These are phyloP conservation scores for Falco novaeseelandiae DNA, from an alignment of 2,797 vertebrate species.

Conservation along the genomic window DNA sequence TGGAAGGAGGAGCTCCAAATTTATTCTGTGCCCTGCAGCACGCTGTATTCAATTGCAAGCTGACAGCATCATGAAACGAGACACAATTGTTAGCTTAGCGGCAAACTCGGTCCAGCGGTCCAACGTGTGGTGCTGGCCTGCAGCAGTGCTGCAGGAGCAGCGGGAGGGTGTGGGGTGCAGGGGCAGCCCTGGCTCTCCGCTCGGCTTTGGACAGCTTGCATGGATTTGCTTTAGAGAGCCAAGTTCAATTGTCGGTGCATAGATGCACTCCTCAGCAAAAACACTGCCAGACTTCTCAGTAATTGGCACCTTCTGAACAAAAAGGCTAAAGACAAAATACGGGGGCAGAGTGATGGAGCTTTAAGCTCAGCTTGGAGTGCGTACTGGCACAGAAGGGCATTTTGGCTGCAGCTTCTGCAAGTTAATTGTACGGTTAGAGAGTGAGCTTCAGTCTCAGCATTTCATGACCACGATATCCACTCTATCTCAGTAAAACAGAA, in stretches of 20 bases:
- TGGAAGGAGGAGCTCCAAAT: neutral
- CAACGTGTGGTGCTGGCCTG: rapidly evolving
- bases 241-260: neutral
- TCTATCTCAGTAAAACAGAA: neutral
- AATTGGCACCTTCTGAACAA: constrained; percentile 26
- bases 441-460: neutral
- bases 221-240: neutral
- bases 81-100: neutral
- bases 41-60: neutral
- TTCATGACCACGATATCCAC: neutral
- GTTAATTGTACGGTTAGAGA: neutral
- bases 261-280: constrained; percentile 20
- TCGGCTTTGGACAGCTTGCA: rapidly evolving
- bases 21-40: neutral
- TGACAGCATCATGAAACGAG: rapidly evolving
- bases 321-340: neutral
- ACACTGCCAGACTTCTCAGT: neutral
- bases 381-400: neutral
- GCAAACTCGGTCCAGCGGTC: rapidly evolving
- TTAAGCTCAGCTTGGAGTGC: neutral
- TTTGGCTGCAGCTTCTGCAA: neutral
- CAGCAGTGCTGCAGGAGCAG: neutral
- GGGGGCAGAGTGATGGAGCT: neutral
- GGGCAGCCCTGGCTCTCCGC: neutral
- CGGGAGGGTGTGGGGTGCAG: rapidly evolving